phyloP scores from a whole-genome alignment of 2,888 invertebrate genomes.

The Andrena trimmerana region DNA sequence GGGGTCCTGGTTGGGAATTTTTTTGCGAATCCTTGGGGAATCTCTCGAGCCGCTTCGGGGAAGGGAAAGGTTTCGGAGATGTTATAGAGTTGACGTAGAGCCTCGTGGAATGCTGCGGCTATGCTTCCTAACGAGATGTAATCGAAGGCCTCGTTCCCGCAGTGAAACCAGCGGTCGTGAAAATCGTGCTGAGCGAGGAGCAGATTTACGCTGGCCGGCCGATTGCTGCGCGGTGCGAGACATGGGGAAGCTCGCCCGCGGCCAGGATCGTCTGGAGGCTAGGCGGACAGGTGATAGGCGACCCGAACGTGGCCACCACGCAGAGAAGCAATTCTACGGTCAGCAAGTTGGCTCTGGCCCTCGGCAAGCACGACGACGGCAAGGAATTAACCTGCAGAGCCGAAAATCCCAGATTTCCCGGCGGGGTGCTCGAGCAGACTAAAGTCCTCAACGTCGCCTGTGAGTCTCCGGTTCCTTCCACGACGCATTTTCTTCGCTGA shows the following conservation, averaged over 20 bases:
- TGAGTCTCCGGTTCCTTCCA: constrained; percentile 87
- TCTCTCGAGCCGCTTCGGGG: not conserved
- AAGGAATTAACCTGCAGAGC: constrained; percentile 93
- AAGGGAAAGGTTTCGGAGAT: too few species aligned
- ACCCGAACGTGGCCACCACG: constrained; percentile 88
- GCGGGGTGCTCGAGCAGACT: constrained; percentile 92
- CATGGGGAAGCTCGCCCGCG: constrained; percentile 93
- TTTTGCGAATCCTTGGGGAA: constrained; percentile 18
- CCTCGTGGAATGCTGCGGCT: not conserved
- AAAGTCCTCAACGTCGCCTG: constrained; percentile 93
- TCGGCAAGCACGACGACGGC: constrained; percentile 92
- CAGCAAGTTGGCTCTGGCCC: constrained; percentile 90
- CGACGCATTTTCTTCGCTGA: not conserved
- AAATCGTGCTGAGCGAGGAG: constrained; percentile 90
- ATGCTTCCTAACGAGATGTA: not conserved
- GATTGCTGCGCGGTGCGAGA: constrained; percentile 91
- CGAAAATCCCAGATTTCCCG: constrained; percentile 94
- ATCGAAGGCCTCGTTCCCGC: constrained; percentile 65
- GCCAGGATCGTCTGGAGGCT: constrained; percentile 94
- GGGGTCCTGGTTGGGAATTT: constrained; percentile 29
- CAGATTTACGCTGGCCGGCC: constrained; percentile 91
- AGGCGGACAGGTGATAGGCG: constrained; percentile 89
- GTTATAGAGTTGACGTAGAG: not conserved
- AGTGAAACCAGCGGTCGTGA: constrained; percentile 93
- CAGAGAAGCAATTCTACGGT: constrained; percentile 88